Percentiles rank a stretch among this genome's conserved stretches.
Conservation (phyloP, 2,888 invertebrate genomes). For the Schrankia costaestrigalis region DNA sequence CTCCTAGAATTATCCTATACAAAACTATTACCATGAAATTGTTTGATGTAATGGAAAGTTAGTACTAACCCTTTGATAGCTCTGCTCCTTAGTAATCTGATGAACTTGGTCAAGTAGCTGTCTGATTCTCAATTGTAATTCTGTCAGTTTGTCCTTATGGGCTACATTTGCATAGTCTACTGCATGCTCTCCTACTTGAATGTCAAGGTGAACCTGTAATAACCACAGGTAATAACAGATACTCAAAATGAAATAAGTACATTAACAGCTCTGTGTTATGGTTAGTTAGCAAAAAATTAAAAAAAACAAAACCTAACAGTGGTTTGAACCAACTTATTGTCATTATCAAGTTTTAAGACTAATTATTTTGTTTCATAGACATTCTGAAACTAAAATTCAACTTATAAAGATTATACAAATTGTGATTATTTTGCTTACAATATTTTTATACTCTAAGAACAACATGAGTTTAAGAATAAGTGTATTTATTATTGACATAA, state of each 20-base stretch:
- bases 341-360: too few relatives aligned
- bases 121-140: conserved; percentile 95
- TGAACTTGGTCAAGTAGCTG: conserved; percentile 98
- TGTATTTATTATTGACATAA: too few relatives aligned
- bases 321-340: neutral
- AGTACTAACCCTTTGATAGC: conserved; percentile 93
- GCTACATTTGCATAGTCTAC: conserved; percentile 98
- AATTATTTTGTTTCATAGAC: too few relatives aligned
- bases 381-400: too few relatives aligned
- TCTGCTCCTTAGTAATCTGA: conserved; percentile 99
- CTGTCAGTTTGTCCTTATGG: conserved; percentile 97
- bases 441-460: too few relatives aligned
- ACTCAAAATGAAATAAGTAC: neutral
- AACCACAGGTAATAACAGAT: neutral
- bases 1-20: too few relatives aligned
- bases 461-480: too few relatives aligned
- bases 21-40: too few relatives aligned
- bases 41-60: neutral
- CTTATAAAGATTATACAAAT: too few relatives aligned
- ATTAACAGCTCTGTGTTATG: neutral
- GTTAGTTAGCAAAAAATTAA: neutral
- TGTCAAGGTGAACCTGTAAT: conserved; percentile 94
- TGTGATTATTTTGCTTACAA: too few relatives aligned
- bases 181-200: conserved; percentile 99
- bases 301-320: neutral